Percentiles rank a stretch among this genome's conserved stretches.
phyloP scores from a whole-genome alignment of 2,113 vertebrate species.

The Meriones unguiculatus region DNA sequence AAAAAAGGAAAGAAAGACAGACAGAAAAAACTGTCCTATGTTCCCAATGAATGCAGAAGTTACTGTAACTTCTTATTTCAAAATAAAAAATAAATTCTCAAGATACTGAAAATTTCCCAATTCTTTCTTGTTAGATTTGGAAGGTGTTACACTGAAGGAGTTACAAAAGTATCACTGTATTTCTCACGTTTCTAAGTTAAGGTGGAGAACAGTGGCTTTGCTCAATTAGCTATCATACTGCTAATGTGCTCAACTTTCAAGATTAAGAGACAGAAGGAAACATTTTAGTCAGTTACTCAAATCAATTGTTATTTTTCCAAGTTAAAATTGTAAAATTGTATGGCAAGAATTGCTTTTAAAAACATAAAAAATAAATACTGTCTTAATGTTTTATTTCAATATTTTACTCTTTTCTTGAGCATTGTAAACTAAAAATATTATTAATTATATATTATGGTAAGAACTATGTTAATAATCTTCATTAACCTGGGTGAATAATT shows the following conservation, averaged over 20 bases:
- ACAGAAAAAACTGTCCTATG: neutral
- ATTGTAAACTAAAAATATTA: neutral
- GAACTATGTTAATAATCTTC: neutral
- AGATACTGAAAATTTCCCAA: neutral
- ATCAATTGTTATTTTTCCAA: neutral
- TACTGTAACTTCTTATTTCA: neutral
- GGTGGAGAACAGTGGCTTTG: neutral
- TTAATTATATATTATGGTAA: neutral
- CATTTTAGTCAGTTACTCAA: neutral
- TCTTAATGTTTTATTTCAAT: neutral
- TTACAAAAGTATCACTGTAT: neutral
- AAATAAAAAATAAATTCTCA: neutral
- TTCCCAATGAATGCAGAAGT: neutral
- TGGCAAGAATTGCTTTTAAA: neutral
- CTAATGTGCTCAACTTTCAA: neutral
- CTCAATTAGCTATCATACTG: neutral
- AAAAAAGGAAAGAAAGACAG: neutral
- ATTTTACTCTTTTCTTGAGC: slow-evolving; percentile 25
- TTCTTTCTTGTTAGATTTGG: neutral
- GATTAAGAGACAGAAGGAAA: neutral
- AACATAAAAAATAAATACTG: neutral
- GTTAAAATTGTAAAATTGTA: neutral
- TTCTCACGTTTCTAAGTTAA: neutral
- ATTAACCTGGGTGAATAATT: neutral
- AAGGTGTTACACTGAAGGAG: slow-evolving; percentile 6